These are phyloP conservation scores for Eudasyphora cyanicolor DNA, from an alignment of 2,888 invertebrate genomes.

Conservation along the genomic window DNA sequence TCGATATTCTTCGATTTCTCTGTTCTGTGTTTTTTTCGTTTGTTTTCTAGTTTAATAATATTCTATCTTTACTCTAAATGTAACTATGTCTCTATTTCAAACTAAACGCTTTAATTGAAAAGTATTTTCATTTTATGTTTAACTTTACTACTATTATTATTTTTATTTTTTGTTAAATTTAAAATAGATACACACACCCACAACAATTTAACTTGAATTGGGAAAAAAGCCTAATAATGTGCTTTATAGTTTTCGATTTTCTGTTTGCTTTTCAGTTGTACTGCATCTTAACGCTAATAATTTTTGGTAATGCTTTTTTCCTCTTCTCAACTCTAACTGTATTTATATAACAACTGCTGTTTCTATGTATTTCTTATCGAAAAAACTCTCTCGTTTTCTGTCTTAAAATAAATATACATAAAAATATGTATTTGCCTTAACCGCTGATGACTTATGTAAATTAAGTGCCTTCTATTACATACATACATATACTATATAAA, in stretches of 20 bases:
- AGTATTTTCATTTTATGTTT: conserved; percentile 53
- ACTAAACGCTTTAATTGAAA: conserved; percentile 56
- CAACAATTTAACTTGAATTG: neutral
- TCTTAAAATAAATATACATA: conserved; percentile 11
- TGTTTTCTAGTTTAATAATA: conserved; percentile 28
- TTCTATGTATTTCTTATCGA: neutral
- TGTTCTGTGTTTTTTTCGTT: conserved; percentile 10
- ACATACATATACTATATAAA: conserved; percentile 30
- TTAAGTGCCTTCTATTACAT: conserved; percentile 60
- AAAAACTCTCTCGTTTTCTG: neutral
- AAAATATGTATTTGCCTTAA: conserved; percentile 37
- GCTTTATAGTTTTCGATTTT: conserved; percentile 25
- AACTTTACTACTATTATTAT: neutral
- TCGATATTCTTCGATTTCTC: neutral
- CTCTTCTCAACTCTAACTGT: conserved; percentile 2
- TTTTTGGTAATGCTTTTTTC: conserved; percentile 40
- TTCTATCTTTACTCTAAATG: neutral
- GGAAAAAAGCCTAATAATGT: conserved; percentile 7
- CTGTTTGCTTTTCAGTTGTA: conserved; percentile 2
- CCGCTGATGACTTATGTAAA: conserved; percentile 54
- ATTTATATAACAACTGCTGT: conserved; percentile 17
- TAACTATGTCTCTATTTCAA: conserved; percentile 21
- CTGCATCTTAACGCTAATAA: too few species aligned
- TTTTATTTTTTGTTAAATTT: conserved; percentile 34
- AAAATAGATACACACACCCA: neutral